Evolutionary conservation across 2,888 invertebrate species (phyloP).

Genomic region (Barypeithes pellucidus): DNA sequence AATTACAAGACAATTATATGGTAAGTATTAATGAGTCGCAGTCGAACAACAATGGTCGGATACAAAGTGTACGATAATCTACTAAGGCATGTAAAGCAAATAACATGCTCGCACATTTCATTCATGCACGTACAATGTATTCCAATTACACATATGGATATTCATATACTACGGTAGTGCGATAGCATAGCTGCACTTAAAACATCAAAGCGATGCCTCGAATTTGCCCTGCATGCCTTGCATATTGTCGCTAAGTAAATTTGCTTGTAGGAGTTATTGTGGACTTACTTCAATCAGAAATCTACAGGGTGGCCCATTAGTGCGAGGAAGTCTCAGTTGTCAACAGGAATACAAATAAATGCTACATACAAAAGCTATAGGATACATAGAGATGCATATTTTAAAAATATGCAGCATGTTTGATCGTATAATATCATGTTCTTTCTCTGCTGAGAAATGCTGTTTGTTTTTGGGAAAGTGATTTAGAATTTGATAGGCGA

Average conservation of each 20-base stretch:
- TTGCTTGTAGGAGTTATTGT: not conserved
- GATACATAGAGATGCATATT: too few relatives aligned
- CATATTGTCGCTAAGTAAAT: not conserved
- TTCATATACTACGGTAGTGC: not conserved
- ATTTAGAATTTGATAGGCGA: too few relatives aligned
- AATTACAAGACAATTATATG: slow-evolving; percentile 9
- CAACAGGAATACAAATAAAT: too few relatives aligned
- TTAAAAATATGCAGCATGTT: too few relatives aligned
- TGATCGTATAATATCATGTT: too few relatives aligned
- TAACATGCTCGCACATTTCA: slow-evolving; percentile 15
- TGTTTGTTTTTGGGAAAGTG: too few relatives aligned
- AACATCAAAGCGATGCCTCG: not conserved
- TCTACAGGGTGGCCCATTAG: too few relatives aligned
- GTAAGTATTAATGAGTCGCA: slow-evolving; percentile 8
- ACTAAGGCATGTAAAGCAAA: slow-evolving; percentile 17
- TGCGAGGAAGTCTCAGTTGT: too few relatives aligned
- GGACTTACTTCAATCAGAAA: too few relatives aligned
- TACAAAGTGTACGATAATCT: slow-evolving; percentile 15
- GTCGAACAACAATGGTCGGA: slow-evolving; percentile 10
- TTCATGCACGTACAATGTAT: slow-evolving; percentile 24
- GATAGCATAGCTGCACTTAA: slow-evolving; percentile 1
- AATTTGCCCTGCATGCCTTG: not conserved
- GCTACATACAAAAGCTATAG: too few relatives aligned
- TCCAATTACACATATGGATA: slow-evolving; percentile 4
- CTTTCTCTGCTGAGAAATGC: too few relatives aligned